Base-by-base conservation (phyloP, 1,140 invertebrate genomes). In the Idris sp. region DNA sequence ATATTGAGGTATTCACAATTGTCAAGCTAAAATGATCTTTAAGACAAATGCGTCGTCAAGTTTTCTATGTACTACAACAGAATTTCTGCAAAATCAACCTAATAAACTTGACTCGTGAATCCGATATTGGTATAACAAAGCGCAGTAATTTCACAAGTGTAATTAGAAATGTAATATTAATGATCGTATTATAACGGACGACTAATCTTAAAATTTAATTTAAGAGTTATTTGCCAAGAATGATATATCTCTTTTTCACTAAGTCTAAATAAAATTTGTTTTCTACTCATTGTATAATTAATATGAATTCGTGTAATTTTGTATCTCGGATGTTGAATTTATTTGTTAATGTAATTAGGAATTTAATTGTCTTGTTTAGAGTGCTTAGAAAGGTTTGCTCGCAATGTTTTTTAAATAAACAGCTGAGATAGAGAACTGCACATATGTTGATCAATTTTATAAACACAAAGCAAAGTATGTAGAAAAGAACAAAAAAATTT, bases 121-220 rank as follows among this genome's bases (percentile, higher is more conserved):
- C 19, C 10, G 8, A 4, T 33, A 65, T 64, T 54, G 31, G 19
- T 46, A n/a, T n/a, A 65, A 51, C 44, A 46, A 36, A 65, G 36
- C 49, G 8, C 18, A 26, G 31, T 33, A 36, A 46, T 46, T 40
- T 30, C 18, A 10, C 41, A 16, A 36, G 13, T 19, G 49, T 54
- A 56, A 67, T 67, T 67, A 67, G 41, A 26, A 51, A 11, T 56
- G 13, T 48, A 46, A 41, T 67, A 67, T 67, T 67, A 56, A 56
- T 67, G 49, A 67, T 41, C 31, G 4, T 35, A 30, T 56, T 38
- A 46, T 35, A 14, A 30, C 13, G 36, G 33, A n/a, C 25, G 38
- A 53, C 10, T 53, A 36, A 54, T 64, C 30, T 44, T 31, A 46
- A 65, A 36, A 30, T 13, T 64, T 64, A 35, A 64, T 43, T 43